These are phyloP conservation scores for Chrysotoxum bicinctum DNA, from an alignment of 2,888 invertebrate genomes.

Conservation along the genomic window DNA sequence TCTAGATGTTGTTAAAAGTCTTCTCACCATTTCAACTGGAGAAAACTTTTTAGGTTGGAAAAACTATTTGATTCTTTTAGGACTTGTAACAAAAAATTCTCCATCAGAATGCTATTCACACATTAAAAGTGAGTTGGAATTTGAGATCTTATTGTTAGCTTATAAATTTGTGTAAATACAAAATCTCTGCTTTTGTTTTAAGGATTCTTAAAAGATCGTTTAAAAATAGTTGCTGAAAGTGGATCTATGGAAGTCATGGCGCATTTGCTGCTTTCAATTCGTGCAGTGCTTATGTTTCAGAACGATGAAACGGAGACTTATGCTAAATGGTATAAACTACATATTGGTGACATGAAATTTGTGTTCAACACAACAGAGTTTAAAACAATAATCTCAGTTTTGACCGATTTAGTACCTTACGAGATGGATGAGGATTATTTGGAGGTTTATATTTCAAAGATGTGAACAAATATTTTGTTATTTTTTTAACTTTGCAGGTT, in stretches of 20 bases:
- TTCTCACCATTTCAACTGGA: conserved; percentile 76
- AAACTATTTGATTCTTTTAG: conserved; percentile 78
- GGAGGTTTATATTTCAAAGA: conserved; percentile 74
- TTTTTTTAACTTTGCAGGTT: conserved; percentile 74
- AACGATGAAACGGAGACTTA: conserved; percentile 75
- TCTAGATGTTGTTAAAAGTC: conserved; percentile 74
- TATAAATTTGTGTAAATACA: background rate
- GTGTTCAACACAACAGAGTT: conserved; percentile 76
- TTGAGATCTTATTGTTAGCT: accelerated
- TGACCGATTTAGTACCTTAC: conserved; percentile 76
- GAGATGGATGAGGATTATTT: conserved; percentile 78
- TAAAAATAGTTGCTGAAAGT: conserved; percentile 75
- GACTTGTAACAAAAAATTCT: conserved; percentile 68
- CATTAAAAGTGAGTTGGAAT: conserved; percentile 31
- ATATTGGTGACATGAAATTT: conserved; percentile 80
- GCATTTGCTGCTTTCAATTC: conserved; percentile 77
- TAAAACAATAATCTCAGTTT: conserved; percentile 75
- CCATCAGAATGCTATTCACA: conserved; percentile 14
- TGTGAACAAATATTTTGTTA: background rate
- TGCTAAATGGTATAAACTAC: conserved; percentile 79
- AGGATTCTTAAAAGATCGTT: conserved; percentile 78
- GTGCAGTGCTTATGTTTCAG: conserved; percentile 73
- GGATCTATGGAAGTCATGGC: conserved; percentile 74
- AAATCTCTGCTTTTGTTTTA: background rate
- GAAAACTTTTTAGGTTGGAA: conserved; percentile 78